Percentiles rank a stretch among this genome's conserved stretches.
Conservation (phyloP, 2,888 invertebrate species). For the Theodoxus fluviatilis region DNA sequence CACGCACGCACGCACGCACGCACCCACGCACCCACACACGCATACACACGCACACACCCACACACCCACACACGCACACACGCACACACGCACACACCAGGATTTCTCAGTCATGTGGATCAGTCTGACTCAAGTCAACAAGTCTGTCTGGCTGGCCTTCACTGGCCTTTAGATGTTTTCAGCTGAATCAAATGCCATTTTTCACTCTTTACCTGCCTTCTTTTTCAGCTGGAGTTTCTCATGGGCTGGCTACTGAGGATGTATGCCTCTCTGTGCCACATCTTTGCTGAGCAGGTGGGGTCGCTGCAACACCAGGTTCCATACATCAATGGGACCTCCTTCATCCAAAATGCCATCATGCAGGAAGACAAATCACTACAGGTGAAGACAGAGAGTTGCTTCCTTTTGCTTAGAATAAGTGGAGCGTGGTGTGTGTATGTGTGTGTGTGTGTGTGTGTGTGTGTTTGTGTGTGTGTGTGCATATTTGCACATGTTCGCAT, state of each 20-base stretch:
- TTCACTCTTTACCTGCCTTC: not conserved
- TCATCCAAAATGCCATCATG: slow-evolving; percentile 33
- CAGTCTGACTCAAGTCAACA: not conserved
- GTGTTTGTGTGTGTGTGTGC: too few species aligned
- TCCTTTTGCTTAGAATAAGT: too few species aligned
- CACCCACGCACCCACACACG: too few species aligned
- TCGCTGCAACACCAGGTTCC: slow-evolving; percentile 38
- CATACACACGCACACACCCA: slow-evolving; percentile 7
- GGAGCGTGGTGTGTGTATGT: too few species aligned
- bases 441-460: too few species aligned
- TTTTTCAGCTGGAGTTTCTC: slow-evolving; percentile 36
- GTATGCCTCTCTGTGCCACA: slow-evolving; percentile 47
- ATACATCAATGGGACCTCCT: slow-evolving; percentile 33
- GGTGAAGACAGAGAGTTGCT: too few species aligned
- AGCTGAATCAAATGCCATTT: slow-evolving; percentile 23
- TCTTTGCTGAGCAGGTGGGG: slow-evolving; percentile 46
- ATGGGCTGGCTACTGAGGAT: slow-evolving; percentile 38
- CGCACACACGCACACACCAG: not conserved
- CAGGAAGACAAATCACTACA: slow-evolving; percentile 32
- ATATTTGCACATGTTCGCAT: too few species aligned
- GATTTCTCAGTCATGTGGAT: not conserved
- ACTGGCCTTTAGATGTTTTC: not conserved
- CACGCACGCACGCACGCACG: too few species aligned
- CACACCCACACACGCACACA: slow-evolving; percentile 4
- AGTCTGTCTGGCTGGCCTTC: not conserved